Percentiles rank a stretch among this genome's conserved stretches.
Evolutionary conservation across 1,140 invertebrate genomes (phyloP).

Genomic region (Heliconius melpomene): DNA sequence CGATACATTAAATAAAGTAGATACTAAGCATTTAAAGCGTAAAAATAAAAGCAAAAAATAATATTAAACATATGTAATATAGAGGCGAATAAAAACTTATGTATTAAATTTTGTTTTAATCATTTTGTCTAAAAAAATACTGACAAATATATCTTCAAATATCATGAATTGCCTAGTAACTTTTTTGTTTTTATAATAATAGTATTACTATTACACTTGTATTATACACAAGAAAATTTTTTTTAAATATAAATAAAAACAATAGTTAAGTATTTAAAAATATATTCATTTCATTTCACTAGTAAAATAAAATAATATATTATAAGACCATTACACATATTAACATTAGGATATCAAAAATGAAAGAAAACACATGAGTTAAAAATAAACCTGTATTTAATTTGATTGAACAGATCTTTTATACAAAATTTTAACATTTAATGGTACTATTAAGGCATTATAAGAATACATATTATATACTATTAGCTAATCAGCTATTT

Average conservation of each 20-base stretch:
- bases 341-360: neutral
- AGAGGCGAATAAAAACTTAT: neutral
- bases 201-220: neutral
- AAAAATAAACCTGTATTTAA: slow-evolving; percentile 20
- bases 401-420: slow-evolving; percentile 33
- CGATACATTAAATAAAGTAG: slow-evolving; percentile 54
- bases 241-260: too few relatives aligned
- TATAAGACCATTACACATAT: too few relatives aligned
- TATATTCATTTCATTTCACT: too few relatives aligned
- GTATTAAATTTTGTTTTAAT: neutral
- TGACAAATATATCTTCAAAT: too few relatives aligned
- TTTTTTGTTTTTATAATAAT: neutral
- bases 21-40: slow-evolving; percentile 72
- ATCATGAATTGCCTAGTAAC: too few relatives aligned
- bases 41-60: slow-evolving; percentile 69
- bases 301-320: too few relatives aligned
- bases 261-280: too few relatives aligned
- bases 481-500: slow-evolving; percentile 4
- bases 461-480: slow-evolving; percentile 3
- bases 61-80: neutral
- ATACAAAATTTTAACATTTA: slow-evolving; percentile 34
- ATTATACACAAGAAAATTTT: too few relatives aligned
- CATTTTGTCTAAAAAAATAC: neutral
- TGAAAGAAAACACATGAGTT: slow-evolving; percentile 1
- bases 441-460: slow-evolving; percentile 33